Evolutionary conservation across 2,888 invertebrate species (phyloP), one percentile per base, ranked within the genome.

Genomic region (Brenthis daphne): DNA sequence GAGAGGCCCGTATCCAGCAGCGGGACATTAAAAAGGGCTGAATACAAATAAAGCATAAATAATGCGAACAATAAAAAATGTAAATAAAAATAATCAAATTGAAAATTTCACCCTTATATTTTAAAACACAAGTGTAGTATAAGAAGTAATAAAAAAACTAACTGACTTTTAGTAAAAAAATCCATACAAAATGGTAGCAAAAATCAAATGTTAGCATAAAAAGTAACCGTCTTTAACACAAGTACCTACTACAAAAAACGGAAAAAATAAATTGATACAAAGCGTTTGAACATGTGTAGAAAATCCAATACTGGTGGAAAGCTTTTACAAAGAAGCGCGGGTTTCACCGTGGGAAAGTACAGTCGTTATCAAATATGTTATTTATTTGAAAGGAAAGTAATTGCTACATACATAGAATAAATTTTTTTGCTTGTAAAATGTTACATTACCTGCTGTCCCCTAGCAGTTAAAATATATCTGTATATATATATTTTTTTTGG

Each of bases 271-370:
- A 67, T 61, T 56, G 61, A 50, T 67, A 61, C 50, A 50, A 47
- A 57, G 63, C 56, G 53, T 61, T 65, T 51, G 61, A 61, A 65
- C 63, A 63, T 61, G 61, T 63, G 63, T 63, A 63, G 37, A 61
- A 65, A 61, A 69, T 65, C 24, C 50, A 66, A 66, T 63, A 54
- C 69, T 29, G 20, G 51, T 53, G 51, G 33, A 69, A 69, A 66
- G 66, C 63, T 57, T 61, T 66, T 66, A 63, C 61, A 53, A 66
- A 61, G 37, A 66, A 65, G 51, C 65, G 48, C 63, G 57, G 50
- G 60, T 56, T 14, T 57, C 37, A 47, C 48, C 66, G 66, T 50
- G 55, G 55, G 56, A 56, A 61, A 24, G 55, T 67, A 61, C 61
- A 56, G 50, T 67, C 61, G 67, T 50, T 53, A 50, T 56, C 67